These are phyloP conservation scores for Knipowitschia caucasica DNA, from an alignment of 2,797 vertebrate genomes.

Conservation along the genomic window DNA sequence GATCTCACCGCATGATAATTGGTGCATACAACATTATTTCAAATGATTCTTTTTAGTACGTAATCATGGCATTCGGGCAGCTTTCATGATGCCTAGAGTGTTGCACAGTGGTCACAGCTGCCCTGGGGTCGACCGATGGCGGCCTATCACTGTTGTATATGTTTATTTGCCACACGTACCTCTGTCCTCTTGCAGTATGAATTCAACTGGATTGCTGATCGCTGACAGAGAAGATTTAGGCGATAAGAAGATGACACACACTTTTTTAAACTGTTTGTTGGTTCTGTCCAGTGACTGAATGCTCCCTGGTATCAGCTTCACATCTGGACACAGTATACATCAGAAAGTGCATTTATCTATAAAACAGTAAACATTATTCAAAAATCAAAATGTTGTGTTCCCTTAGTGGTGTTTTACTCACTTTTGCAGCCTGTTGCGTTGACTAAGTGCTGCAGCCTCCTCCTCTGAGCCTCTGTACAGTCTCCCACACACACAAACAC, in stretches of 20 bases:
- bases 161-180: constrained; percentile 67
- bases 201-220: constrained; percentile 84
- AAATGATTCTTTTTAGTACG: not conserved
- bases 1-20: not conserved
- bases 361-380: constrained; percentile 6
- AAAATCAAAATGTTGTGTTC: constrained; percentile 27
- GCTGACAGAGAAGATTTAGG: constrained; percentile 86
- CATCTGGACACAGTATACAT: constrained; percentile 70
- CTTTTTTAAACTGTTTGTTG: constrained; percentile 75
- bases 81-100: too few species aligned
- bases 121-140: too few species aligned
- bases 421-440: constrained; percentile 82
- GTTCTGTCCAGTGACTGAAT: constrained; percentile 74
- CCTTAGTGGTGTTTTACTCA: constrained; percentile 50
- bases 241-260: constrained; percentile 80
- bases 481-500: constrained; percentile 80
- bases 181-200: constrained; percentile 84
- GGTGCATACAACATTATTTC: not conserved
- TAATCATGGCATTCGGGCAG: too few species aligned
- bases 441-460: constrained; percentile 71
- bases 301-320: constrained; percentile 76
- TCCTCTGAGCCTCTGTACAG: constrained; percentile 61
- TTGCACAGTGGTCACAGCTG: too few species aligned
- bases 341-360: constrained; percentile 9
- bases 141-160: too few species aligned